phyloP scores from a whole-genome alignment of 92 coral and sea anemone species.

The Phenganax stokvisi region DNA sequence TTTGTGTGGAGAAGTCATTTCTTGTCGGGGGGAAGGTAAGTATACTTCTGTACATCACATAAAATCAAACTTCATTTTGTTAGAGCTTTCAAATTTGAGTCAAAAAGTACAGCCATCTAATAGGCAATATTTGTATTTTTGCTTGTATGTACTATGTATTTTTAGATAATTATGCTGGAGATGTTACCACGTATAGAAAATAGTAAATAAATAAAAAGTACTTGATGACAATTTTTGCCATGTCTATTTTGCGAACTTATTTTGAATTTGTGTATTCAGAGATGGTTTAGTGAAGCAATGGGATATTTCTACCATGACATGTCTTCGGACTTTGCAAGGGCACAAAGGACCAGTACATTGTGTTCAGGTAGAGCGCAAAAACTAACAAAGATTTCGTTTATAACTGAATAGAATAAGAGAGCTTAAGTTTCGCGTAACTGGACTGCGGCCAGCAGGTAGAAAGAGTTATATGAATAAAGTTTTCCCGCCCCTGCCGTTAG shows the following conservation, averaged over 20 bases:
- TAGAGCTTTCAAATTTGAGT: neutral
- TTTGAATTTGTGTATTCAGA: constrained; percentile 35
- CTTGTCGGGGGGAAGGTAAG: constrained; percentile 87
- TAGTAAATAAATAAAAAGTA: no score
- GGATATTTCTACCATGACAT: constrained; percentile 88
- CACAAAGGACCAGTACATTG: constrained; percentile 87
- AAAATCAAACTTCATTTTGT: neutral
- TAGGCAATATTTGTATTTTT: neutral
- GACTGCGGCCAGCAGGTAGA: no score
- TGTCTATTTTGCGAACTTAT: neutral
- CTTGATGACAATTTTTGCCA: no score
- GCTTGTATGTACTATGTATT: neutral
- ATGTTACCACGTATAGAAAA: neutral
- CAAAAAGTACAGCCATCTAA: neutral
- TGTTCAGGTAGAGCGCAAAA: constrained; percentile 59
- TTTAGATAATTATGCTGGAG: constrained; percentile 35
- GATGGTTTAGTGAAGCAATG: constrained; percentile 88
- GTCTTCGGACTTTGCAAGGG: constrained; percentile 89
- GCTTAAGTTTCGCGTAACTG: no score
- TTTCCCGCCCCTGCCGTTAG: no score
- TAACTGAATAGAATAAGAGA: neutral
- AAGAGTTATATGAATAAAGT: no score
- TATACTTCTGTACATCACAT: neutral
- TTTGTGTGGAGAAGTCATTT: constrained; percentile 62
- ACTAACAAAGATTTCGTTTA: neutral